Evolutionary conservation across 2,113 vertebrate genomes (phyloP).

Genomic region (Aleadryas rufinucha): DNA sequence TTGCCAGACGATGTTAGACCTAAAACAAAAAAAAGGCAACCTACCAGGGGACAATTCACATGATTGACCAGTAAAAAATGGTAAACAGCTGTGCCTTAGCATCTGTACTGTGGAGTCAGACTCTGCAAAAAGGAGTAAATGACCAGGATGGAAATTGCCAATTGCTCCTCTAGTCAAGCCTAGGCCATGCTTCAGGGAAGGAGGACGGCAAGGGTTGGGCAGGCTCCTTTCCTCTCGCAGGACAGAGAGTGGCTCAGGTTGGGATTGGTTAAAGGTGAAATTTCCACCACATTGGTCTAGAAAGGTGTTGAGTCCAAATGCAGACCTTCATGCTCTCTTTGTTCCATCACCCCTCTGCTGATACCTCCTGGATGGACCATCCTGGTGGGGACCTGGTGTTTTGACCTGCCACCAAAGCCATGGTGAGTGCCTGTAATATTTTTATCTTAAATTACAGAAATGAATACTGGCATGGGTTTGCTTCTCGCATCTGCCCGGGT

Average conservation of each 20-base stretch:
- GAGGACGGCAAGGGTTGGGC: rapidly evolving
- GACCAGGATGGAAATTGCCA: background rate
- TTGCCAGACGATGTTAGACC: conserved; percentile 53
- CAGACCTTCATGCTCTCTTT: background rate
- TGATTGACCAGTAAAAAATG: conserved; percentile 8
- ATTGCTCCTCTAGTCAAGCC: background rate
- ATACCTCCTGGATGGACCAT: background rate
- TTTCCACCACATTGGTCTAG: background rate
- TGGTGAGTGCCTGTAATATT: background rate
- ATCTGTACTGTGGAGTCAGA: conserved; percentile 3
- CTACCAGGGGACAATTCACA: conserved; percentile 50
- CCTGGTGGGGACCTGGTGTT: background rate
- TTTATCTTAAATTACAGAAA: background rate
- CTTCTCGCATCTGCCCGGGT: background rate
- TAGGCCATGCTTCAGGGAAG: rapidly evolving
- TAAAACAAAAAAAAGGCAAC: background rate
- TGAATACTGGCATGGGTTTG: background rate
- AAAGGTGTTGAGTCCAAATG: background rate
- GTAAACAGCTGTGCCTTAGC: conserved; percentile 64
- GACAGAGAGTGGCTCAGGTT: background rate
- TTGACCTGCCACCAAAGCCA: background rate
- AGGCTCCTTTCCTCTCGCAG: background rate
- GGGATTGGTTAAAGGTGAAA: background rate
- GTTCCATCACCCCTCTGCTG: background rate
- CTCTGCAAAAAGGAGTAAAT: background rate